Conservation (phyloP, 2,113 vertebrate species). For the Lampris incognitus region DNA sequence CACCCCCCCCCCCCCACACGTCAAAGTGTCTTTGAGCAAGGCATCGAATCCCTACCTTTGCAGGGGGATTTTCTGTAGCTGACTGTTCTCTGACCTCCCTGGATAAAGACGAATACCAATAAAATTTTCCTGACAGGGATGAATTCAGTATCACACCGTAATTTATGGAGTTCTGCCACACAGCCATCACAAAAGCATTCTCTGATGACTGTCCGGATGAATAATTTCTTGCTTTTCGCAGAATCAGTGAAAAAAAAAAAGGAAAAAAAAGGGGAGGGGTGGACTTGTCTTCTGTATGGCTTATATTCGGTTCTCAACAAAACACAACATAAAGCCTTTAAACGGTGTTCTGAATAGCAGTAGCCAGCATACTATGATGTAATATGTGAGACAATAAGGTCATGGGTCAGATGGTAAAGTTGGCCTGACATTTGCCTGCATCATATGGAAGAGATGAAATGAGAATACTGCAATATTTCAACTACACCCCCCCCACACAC, state of each 20-base stretch:
- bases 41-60: too few relatives aligned
- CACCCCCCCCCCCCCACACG: not conserved
- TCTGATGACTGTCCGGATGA: not conserved
- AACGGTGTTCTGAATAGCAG: slow-evolving; percentile 40
- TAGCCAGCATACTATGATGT: slow-evolving; percentile 27
- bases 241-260: not conserved
- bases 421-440: slow-evolving; percentile 31
- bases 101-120: too few relatives aligned
- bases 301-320: slow-evolving; percentile 8
- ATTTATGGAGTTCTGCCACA: not conserved
- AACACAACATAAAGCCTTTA: slow-evolving; percentile 10
- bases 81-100: too few relatives aligned
- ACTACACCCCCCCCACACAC: not conserved
- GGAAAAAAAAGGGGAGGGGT: slow-evolving; percentile 7
- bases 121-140: not conserved
- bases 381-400: slow-evolving; percentile 48
- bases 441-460: slow-evolving; percentile 48
- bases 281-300: slow-evolving; percentile 29
- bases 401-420: slow-evolving; percentile 33
- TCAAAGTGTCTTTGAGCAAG: not conserved
- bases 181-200: not conserved
- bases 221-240: not conserved
- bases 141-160: too few relatives aligned
- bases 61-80: too few relatives aligned
- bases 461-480: slow-evolving; percentile 30